Percentiles rank a stretch among this genome's conserved stretches.
Evolutionary conservation across 2,113 vertebrate species (phyloP).

Genomic region (Struthio camelus): DNA sequence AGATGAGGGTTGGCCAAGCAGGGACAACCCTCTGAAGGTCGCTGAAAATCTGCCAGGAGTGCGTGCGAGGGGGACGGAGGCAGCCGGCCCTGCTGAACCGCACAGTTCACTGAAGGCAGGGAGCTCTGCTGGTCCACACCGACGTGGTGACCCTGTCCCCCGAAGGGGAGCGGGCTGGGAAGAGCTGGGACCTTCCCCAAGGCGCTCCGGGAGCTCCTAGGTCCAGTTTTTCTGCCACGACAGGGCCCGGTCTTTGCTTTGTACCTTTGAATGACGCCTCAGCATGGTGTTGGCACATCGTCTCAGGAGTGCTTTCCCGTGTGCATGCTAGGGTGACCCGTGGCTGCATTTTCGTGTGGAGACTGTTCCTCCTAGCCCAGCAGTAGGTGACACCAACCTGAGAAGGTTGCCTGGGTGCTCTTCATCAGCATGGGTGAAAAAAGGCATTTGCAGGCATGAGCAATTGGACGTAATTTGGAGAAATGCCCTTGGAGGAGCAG

Average conservation of each 20-base stretch:
- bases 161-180: not conserved
- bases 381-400: not conserved
- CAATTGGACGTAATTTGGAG: no score
- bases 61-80: not conserved
- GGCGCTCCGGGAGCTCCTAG: not conserved
- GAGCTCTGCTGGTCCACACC: not conserved
- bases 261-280: not conserved
- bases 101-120: not conserved
- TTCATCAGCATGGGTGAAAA: not conserved
- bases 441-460: no score
- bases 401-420: not conserved
- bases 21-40: not conserved
- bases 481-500: no score
- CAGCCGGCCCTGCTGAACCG: not conserved
- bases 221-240: not conserved
- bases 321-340: rapidly evolving
- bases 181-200: not conserved
- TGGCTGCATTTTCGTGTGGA: rapidly evolving
- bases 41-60: not conserved
- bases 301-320: not conserved
- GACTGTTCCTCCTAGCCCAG: not conserved
- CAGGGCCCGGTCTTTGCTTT: not conserved
- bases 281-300: not conserved
- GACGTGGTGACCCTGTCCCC: rapidly evolving
- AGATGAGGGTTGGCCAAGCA: not conserved